Base-by-base conservation (phyloP, 2,113 vertebrate genomes). In the Myiozetetes cayanensis region DNA sequence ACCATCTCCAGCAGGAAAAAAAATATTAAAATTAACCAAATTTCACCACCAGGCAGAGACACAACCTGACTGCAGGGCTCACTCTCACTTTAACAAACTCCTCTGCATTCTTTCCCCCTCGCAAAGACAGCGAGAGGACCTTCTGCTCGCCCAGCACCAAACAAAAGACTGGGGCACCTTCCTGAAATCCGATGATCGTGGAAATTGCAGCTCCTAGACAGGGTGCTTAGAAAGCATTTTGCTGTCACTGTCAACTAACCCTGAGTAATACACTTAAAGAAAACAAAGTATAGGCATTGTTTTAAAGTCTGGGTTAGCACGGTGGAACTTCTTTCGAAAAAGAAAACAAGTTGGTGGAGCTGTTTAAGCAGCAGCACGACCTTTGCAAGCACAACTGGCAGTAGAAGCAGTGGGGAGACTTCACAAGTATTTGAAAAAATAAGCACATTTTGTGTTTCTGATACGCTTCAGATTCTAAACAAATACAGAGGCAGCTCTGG, bases 161-260 rank as follows among this genome's bases (percentile, higher is more conserved):
- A 99, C 98, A 99, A 99, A 98, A 96, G 98, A 92, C 96, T 94
- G 94, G 94, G 96, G 97, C 97, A 98, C 98, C 98, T 98, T 98
- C 94, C 96, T 98, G 98, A 99, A 99, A 99, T 98, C 97, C 59
- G 97, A 99, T 98, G 98, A 98, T 98, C 82, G 68, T 98, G 97
- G 98, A 98, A 98, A 98, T 97, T 93, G 92, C 91, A 97, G 95
- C 96, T 94, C 94, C 89, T 96, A 97, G 97, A 96, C 91, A 97
- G 96, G 92, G 94, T 97, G 88, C 96, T 97, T 97, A 94, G 97
- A 98, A 97, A 97, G 96, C 96, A 94, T 95, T 97, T 98, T 96
- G 83, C 97, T 97, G 97, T 97, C 95, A 96, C 96, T 82, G 65
- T 96, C 96, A 97, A 97, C 98, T 97, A 97, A 85, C 86, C 68